phyloP scores from a whole-genome alignment of 1,140 invertebrate genomes.

The Odontomachus brunneus region DNA sequence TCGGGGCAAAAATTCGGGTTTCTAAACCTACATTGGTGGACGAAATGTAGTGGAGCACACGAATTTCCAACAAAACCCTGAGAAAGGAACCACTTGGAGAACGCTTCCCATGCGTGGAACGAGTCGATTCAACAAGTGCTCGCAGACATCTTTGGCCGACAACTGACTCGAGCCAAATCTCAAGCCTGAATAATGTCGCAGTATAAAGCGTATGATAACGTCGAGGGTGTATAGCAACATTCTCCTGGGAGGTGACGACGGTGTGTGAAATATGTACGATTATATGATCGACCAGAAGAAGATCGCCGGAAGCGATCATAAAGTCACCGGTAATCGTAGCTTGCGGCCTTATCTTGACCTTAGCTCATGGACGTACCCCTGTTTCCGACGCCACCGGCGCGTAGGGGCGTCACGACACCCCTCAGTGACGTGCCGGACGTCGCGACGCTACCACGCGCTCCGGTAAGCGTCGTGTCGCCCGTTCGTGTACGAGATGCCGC shows the following conservation, averaged over 20 bases:
- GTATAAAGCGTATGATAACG: background rate
- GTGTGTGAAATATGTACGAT: constrained; percentile 32
- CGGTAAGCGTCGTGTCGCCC: constrained; percentile 11
- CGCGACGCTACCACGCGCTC: constrained; percentile 56
- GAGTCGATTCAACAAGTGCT: constrained; percentile 38
- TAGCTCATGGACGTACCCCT: constrained; percentile 78
- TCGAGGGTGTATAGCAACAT: background rate
- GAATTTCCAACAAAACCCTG: background rate
- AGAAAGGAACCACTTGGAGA: background rate
- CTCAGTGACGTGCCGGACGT: constrained; percentile 68
- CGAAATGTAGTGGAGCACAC: background rate
- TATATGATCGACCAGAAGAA: background rate
- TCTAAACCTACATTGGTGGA: background rate
- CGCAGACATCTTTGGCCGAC: background rate
- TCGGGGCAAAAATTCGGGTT: background rate
- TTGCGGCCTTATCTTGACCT: constrained; percentile 49
- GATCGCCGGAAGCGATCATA: constrained; percentile 9
- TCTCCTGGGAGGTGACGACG: background rate
- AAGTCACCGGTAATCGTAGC: background rate
- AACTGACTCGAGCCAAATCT: background rate
- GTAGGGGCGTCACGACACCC: constrained; percentile 55
- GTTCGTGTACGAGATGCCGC: constrained; percentile 44
- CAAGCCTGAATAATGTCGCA: background rate
- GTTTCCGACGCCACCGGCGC: constrained; percentile 79
- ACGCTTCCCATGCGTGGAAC: background rate